phyloP scores from a whole-genome alignment of 2,888 invertebrate genomes.

The Cinara cedri region DNA sequence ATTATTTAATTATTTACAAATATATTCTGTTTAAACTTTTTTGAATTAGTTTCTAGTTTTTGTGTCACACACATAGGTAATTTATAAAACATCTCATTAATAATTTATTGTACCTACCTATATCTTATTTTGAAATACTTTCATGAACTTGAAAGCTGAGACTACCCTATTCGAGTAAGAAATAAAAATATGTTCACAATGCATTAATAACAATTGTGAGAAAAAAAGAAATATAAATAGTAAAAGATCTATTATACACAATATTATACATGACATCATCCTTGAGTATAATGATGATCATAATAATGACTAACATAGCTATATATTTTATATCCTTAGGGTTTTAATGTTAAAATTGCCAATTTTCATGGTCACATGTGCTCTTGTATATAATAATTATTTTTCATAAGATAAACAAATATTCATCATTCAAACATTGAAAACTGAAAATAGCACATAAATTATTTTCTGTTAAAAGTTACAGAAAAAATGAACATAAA shows the following conservation, averaged over 20 bases:
- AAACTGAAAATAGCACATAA: not conserved
- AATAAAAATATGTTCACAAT: not conserved
- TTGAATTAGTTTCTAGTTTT: too few relatives aligned
- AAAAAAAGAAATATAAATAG: not conserved
- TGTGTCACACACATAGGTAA: too few relatives aligned
- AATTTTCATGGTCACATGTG: not conserved
- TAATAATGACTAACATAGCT: too few relatives aligned
- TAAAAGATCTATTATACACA: not conserved
- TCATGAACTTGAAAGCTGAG: too few relatives aligned
- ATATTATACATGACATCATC: not conserved
- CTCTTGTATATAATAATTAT: not conserved
- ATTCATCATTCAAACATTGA: not conserved
- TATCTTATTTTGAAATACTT: not conserved
- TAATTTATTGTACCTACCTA: not conserved
- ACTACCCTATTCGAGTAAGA: not conserved
- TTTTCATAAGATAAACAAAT: too few relatives aligned
- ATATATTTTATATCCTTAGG: not conserved
- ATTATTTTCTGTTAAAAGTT: too few relatives aligned
- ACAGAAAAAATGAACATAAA: too few relatives aligned
- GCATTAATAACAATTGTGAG: not conserved
- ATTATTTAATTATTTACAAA: too few relatives aligned
- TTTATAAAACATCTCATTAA: too few relatives aligned
- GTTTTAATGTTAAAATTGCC: not conserved
- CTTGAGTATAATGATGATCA: constrained; percentile 5
- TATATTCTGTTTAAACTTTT: too few relatives aligned